Base-by-base conservation (phyloP, 1,140 invertebrate genomes). In the Drosophila cardini region DNA sequence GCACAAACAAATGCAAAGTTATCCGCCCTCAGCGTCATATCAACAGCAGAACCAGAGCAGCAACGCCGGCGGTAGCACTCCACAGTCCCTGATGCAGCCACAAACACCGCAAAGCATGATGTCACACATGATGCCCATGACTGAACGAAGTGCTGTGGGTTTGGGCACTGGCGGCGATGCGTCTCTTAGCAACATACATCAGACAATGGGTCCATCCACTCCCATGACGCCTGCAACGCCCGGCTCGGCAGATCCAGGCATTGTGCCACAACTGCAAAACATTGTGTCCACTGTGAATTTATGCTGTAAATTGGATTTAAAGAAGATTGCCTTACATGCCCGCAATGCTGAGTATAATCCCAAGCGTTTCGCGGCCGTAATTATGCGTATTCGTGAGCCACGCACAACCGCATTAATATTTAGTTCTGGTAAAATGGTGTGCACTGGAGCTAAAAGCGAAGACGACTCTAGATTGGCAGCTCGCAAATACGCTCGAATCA, bases 271-370 rank as follows among this genome's bases (percentile, higher is more conserved):
- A 91, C 93, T 99, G 91, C 98, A 99, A 91, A 98, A 98, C 91
- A 98, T 99, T 90, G 98, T 99, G 0, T 99, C 98, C 40, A 99
- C 98, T 48, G 98, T 99, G 0, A 99, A 99, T 93, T 93, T 99
- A 61, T 98, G 96, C 84, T 99, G 98, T 91, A 98, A 98, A 93
- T 93, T 99, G 80, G 98, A 99, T 91, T 93, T 99, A 38, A 99
- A 99, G 90, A 99, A 98, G 93, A 99, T 99, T 84, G 99, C 99
- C 0, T 93, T 99, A 1, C 98, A 99, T 93, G 99, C 99, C 0
- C 95, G 99, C 93, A 99, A 99, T 94, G 99, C 99, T 10, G 99
- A 99, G 93, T 99, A 99, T 89, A 99, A 99, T 93, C 99, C 99
- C 26, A 99, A 99, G 93, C 96, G 99, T 92, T 99, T 99, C 95